Percentiles rank a stretch among this genome's conserved stretches.
phyloP scores from a whole-genome alignment of 2,113 vertebrate species.

The Protomyctophum bolini region DNA sequence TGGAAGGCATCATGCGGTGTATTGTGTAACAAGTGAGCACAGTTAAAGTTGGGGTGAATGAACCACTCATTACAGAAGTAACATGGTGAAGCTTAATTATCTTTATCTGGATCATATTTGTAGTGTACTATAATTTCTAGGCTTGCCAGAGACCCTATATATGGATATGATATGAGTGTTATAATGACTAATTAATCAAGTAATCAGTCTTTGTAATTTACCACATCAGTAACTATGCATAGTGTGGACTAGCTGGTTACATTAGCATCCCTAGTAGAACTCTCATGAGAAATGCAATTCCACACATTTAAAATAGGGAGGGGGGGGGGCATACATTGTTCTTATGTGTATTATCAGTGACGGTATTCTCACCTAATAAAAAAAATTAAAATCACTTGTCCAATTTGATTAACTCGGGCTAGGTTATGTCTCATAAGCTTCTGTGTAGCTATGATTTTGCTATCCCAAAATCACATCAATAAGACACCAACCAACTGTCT shows the following conservation, averaged over 20 bases:
- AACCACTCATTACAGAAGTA: not conserved
- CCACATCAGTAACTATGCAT: constrained; percentile 8
- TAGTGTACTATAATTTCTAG: not conserved
- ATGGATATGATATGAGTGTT: not conserved
- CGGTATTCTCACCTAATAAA: not conserved
- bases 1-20: not conserved
- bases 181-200: constrained; percentile 3
- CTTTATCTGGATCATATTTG: not conserved
- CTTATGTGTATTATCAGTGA: not conserved
- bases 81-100: not conserved
- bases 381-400: not conserved
- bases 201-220: constrained; percentile 26
- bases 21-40: not conserved
- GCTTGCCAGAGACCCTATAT: no score
- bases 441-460: not conserved
- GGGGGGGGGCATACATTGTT: not conserved
- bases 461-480: not conserved
- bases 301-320: not conserved
- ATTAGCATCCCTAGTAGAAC: not conserved
- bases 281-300: constrained; percentile 18
- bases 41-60: not conserved
- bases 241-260: constrained; percentile 33
- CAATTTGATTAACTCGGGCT: constrained; percentile 8
- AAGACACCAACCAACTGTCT: not conserved
- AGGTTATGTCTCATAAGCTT: not conserved